phyloP scores from a whole-genome alignment of 2,888 invertebrate genomes.

The Eristalis pertinax region DNA sequence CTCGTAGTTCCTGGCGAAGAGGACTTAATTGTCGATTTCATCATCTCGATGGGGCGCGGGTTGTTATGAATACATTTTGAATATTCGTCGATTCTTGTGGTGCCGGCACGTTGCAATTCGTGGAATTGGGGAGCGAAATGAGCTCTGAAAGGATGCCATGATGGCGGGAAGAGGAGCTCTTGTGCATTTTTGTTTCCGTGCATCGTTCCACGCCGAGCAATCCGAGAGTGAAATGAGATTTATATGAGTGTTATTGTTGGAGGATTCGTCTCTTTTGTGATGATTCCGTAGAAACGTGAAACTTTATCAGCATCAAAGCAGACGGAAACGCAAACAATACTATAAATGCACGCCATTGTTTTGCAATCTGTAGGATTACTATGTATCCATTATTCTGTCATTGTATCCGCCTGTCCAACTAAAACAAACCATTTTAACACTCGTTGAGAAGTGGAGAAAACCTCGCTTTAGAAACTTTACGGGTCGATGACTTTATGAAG shows the following conservation, averaged over 20 bases:
- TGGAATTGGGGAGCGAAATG: neutral
- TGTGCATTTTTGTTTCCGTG: too few species aligned
- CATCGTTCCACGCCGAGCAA: neutral
- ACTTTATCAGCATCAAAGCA: neutral
- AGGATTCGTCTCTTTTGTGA: neutral
- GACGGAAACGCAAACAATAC: too few species aligned
- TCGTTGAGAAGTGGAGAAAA: too few species aligned
- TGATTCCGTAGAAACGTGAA: neutral
- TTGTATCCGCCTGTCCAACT: too few species aligned
- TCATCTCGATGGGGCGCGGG: neutral
- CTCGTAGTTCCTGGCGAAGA: neutral
- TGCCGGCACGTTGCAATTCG: neutral
- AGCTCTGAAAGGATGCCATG: neutral
- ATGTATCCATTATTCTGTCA: too few species aligned
- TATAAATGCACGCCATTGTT: too few species aligned
- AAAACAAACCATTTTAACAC: too few species aligned
- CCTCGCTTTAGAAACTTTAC: too few species aligned
- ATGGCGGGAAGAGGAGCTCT: too few species aligned
- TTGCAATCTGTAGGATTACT: too few species aligned
- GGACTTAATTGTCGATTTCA: neutral
- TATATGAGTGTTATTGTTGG: neutral
- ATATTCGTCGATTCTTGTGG: neutral
- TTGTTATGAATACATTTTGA: constrained; percentile 29
- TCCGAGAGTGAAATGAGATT: neutral
- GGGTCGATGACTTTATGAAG: too few species aligned